Evolutionary conservation across 2,888 invertebrate species (phyloP), one percentile per base, ranked within the genome.

Genomic region (Cataglyphis altisquamis): DNA sequence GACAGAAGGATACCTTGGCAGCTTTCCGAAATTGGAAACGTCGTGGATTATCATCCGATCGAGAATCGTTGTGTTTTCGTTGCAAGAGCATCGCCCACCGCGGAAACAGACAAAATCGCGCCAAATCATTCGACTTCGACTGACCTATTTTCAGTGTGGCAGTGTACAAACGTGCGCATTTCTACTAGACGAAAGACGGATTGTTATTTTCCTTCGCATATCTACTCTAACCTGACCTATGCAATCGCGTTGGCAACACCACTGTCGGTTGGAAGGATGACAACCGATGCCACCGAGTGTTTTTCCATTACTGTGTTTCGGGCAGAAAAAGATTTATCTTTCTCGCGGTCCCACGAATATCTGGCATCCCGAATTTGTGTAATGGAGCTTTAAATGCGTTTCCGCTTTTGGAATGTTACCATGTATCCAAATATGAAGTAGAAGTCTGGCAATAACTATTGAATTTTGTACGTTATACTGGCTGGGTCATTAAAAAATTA

Each of bases 141-240:
- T 92, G 92, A 92, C 91, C 92, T 86, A 92, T 87, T 92, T 92
- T 86, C 82, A 57, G 81, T 68, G 84, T 25, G 25, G 84, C 81
- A 83, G 85, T 74, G 86, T 83, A 84, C 84, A 21, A 88, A 83
- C 87, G 85, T 83, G 83, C 82, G 83, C 81, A 82, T 81, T 86
- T 84, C 39, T 83, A 84, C 74, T 75, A 82, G 48, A 52, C 18
- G 8, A 45, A 6, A 6, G 48, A 88, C 89, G 89, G 84, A 90
- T 85, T 90, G 84, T 86, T 74, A 77, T 73, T 57, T 77, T 60
- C 45, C 57, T 64, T 70, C 45, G 41, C 70, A 25, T 45, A 52
- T 67, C 57, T 41, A 12, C 6, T 41, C 80, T 60, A 29, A 9
- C 25, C 29, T 64, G 25, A 25, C 72, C 29, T 55, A 25, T 67